These are phyloP conservation scores for Etheostoma nigrum DNA, from an alignment of 2,797 vertebrate species.

Conservation along the genomic window DNA sequence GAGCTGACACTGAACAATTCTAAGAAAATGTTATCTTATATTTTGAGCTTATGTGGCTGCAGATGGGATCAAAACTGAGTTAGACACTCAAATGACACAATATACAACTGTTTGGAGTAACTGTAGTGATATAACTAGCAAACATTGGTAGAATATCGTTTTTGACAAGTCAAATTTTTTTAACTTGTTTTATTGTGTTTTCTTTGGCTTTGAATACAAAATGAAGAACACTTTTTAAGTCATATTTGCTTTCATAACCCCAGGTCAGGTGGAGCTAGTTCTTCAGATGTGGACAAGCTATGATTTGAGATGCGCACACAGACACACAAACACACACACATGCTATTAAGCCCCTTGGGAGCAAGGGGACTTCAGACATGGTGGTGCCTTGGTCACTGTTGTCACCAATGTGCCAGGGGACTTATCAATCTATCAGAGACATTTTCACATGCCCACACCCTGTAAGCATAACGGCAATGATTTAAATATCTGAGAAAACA, in stretches of 20 bases:
- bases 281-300: conserved; percentile 51
- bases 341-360: conserved; percentile 48
- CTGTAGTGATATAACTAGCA: background rate
- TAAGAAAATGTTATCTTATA: background rate
- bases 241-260: conserved; percentile 76
- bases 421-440: conserved; percentile 55
- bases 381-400: conserved; percentile 59
- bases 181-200: conserved; percentile 65
- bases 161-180: conserved; percentile 44
- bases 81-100: conserved; percentile 8
- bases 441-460: conserved; percentile 60
- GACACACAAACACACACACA: conserved; percentile 7
- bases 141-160: conserved; percentile 37
- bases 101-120: background rate
- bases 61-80: background rate
- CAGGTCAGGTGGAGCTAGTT: conserved; percentile 63
- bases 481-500: conserved; percentile 53
- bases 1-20: background rate
- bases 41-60: background rate
- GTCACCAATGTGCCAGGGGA: conserved; percentile 50
- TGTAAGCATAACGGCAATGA: conserved; percentile 28
- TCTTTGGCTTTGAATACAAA: conserved; percentile 62
- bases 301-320: conserved; percentile 49
- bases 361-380: conserved; percentile 57
- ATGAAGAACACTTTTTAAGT: conserved; percentile 50